Evolutionary conservation across 2,797 vertebrate species (phyloP), one percentile per base, ranked within the genome.

Genomic region (Toxotes lorentzi): DNA sequence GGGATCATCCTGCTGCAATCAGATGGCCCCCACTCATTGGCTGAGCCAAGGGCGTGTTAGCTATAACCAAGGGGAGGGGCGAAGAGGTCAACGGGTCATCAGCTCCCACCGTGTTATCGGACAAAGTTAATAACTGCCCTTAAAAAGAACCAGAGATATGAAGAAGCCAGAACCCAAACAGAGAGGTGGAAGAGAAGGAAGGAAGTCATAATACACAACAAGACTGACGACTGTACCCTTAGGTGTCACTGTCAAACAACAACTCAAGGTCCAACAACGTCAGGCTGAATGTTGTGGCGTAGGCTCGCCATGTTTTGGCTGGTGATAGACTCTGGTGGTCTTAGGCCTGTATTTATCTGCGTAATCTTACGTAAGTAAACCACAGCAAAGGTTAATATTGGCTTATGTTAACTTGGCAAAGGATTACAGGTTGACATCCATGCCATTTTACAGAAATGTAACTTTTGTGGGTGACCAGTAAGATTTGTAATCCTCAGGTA

Each of bases 1-100:
- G 35, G 50, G 50, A 43, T 50, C 50, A 41, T 40, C 6, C 21
- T 7, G 17, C 30, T 34, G 40, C 38, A 47, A 57, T 54, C 35
- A 38, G 23, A 76, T 4, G 5, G 14, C 32, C 38, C 24, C 14
- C 19, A 7, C 14, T 81, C 43, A 95, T 94, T 94, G 92, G 93
- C 68, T 70, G 67, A 84, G 43, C 66, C 17, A 24, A 72, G 92
- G 93, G 93, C 59, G 90, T 91, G 83, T 79, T 54, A 1, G 21
- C 32, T 32, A 3, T 51, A 64, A 51, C 5, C 10, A 4, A 53
- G 41, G 60, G 61, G 53, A 67, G 47, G 38, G 48, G 9, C 0
- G 24, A 8, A 61, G 27, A 58, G 68, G 82, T 86, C 47, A 73
- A 12, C 16, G 1, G 67, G 76, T 85, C 69, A 81, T 53, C 50